A percentile compares a stretch with the other conserved stretches of the same genome.
Evolutionary conservation across 2,113 vertebrate genomes (phyloP).

Genomic region (Zosterops japonicus): DNA sequence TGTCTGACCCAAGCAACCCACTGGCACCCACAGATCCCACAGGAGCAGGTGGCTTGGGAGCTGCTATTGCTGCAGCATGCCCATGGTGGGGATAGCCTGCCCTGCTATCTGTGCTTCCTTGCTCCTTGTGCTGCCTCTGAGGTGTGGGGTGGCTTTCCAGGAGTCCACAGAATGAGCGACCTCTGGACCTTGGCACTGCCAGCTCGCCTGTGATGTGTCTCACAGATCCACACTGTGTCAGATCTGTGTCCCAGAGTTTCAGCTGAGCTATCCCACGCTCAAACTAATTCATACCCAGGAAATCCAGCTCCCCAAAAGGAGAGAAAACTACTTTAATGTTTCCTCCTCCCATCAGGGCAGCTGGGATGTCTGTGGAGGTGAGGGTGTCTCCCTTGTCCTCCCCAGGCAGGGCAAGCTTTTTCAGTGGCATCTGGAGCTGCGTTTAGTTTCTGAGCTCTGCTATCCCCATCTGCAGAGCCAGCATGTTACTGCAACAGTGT

Average conservation of each 20-base stretch:
- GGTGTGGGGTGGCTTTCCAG: not conserved
- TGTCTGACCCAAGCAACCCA: fast-evolving
- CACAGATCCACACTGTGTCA: fast-evolving
- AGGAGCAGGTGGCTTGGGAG: fast-evolving
- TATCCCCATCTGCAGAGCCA: conserved; percentile 64
- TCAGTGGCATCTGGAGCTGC: not conserved
- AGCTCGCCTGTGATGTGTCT: fast-evolving
- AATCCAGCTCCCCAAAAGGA: not conserved
- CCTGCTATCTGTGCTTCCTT: not conserved
- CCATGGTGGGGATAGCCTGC: not conserved
- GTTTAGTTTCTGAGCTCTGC: conserved; percentile 50
- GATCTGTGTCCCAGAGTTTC: not conserved
- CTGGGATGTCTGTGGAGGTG: not conserved
- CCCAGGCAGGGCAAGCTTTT: not conserved
- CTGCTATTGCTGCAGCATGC: not conserved
- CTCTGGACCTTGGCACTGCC: not conserved
- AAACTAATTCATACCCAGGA: not conserved
- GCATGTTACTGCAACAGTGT: conserved; percentile 30
- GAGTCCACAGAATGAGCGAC: not conserved
- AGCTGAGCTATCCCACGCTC: not conserved
- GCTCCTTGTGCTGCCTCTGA: not conserved
- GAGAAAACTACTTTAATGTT: not conserved
- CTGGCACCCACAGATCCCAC: not conserved
- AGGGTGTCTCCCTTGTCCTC: not conserved
- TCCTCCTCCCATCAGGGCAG: fast-evolving